Evolutionary conservation across 53 echinoderm and acorn worm species (phyloP).

Genomic region (Holothuria scabra): DNA sequence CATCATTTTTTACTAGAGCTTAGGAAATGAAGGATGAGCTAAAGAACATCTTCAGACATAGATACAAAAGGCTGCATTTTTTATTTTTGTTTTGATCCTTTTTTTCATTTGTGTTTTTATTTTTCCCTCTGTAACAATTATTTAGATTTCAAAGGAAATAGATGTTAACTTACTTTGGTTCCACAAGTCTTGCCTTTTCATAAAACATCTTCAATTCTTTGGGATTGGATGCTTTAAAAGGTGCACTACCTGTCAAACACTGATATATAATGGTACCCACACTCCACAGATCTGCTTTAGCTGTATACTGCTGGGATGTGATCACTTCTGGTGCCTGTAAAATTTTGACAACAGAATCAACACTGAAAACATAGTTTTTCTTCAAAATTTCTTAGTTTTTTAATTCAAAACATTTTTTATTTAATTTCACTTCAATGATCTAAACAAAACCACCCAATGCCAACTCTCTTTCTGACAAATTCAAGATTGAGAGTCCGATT

Average conservation of each 20-base stretch:
- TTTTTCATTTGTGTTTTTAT: too few species aligned
- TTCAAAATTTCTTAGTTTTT: neutral
- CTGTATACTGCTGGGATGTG: conserved; percentile 96
- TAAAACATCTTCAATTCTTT: conserved; percentile 94
- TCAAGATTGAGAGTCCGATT: too few species aligned
- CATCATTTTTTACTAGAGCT: too few species aligned
- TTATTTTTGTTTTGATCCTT: too few species aligned
- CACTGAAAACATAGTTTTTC: neutral
- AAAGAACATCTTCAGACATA: too few species aligned
- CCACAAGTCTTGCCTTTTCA: conserved; percentile 71
- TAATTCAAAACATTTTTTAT: neutral
- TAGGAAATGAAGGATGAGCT: too few species aligned
- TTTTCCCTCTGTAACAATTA: too few species aligned
- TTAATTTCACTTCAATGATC: too few species aligned
- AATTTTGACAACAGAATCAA: neutral
- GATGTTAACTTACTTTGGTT: conserved; percentile 74
- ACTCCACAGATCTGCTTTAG: conserved; percentile 99
- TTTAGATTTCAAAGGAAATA: too few species aligned
- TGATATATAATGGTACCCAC: conserved; percentile 97
- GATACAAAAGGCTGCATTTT: too few species aligned
- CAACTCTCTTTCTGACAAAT: too few species aligned
- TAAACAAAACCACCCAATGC: too few species aligned
- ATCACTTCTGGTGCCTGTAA: conserved; percentile 94
- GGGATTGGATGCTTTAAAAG: conserved; percentile 93
- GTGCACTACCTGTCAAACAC: conserved; percentile 89